phyloP scores from a whole-genome alignment of 2,888 invertebrate species.

The Scaeva pyrastri region DNA sequence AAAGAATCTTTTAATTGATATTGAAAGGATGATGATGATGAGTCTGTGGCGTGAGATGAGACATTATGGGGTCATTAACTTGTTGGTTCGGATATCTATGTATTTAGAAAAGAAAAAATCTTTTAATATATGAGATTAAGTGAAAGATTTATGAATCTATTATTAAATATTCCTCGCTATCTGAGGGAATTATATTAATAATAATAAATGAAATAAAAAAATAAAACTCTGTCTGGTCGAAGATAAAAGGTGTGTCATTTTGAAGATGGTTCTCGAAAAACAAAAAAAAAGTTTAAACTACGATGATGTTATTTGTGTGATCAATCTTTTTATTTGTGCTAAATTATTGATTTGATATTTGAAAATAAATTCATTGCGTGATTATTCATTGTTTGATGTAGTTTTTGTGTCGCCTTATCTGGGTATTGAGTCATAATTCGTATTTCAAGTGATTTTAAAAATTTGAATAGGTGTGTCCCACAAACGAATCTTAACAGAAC shows the following conservation, averaged over 20 bases:
- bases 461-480: too few relatives aligned
- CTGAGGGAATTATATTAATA: background rate
- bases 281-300: background rate
- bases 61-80: slow-evolving; percentile 28
- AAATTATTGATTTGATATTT: background rate
- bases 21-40: slow-evolving; percentile 12
- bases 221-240: background rate
- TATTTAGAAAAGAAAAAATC: background rate
- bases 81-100: background rate
- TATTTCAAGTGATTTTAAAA: too few relatives aligned
- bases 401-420: background rate
- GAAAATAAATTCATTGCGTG: background rate
- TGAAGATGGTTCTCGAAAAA: slow-evolving; percentile 12
- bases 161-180: background rate
- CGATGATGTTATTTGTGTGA: background rate
- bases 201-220: background rate
- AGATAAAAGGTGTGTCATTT: slow-evolving; percentile 28
- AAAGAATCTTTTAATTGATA: slow-evolving; percentile 10
- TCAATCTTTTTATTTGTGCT: background rate
- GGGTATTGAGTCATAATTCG: background rate
- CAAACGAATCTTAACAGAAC: too few relatives aligned
- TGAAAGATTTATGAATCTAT: slow-evolving; percentile 26
- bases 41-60: background rate
- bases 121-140: background rate
- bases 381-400: background rate